Evolutionary conservation across 2,113 vertebrate species (phyloP).

Genomic region (Alouatta palliata): DNA sequence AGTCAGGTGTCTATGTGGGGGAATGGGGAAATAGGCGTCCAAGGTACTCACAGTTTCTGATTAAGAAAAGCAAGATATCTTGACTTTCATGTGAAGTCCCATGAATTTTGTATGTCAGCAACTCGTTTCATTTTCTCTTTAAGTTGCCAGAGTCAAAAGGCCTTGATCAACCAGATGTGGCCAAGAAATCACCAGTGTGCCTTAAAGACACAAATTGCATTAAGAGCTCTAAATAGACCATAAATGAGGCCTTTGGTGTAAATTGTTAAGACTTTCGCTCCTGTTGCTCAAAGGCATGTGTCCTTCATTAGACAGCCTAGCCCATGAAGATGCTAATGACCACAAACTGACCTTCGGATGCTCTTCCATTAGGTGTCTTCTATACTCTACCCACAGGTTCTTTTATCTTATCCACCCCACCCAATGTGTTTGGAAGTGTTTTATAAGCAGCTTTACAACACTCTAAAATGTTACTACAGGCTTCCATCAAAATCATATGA

Average conservation of each 20-base stretch:
- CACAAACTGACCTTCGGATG: neutral
- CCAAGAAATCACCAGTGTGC: neutral
- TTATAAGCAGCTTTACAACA: neutral
- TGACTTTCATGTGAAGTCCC: neutral
- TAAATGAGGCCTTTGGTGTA: neutral
- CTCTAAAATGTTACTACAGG: neutral
- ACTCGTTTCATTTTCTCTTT: neutral
- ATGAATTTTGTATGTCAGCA: neutral
- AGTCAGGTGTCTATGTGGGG: fast-evolving
- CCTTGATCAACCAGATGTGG: neutral
- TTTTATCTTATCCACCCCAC: neutral
- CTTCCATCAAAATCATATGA: neutral
- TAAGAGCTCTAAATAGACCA: neutral
- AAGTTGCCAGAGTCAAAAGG: neutral
- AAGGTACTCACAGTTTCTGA: neutral
- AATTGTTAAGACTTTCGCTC: neutral
- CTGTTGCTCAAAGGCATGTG: neutral
- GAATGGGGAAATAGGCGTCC: fast-evolving
- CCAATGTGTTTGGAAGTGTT: neutral
- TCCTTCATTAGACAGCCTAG: fast-evolving
- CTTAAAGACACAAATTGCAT: neutral
- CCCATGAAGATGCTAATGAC: neutral
- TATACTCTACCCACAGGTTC: fast-evolving
- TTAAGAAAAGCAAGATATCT: neutral
- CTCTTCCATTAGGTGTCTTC: neutral